A percentile compares a stretch with the other conserved stretches of the same genome.
Conservation (phyloP, 2,797 vertebrate genomes). For the Neopelma chrysocephalum region DNA sequence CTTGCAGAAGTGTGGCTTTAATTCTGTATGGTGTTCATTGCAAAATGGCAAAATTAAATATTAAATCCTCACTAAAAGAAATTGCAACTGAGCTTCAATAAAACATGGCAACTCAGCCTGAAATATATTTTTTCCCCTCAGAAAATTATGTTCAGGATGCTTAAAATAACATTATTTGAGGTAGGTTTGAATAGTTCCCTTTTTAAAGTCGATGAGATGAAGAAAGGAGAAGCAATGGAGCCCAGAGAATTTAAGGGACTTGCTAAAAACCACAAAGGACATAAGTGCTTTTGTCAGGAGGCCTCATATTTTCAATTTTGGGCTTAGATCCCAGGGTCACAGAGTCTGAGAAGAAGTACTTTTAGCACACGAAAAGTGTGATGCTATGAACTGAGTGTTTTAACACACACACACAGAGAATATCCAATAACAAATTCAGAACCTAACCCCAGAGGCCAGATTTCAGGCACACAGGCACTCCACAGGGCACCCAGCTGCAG, state of each 20-base stretch:
- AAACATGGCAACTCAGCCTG: background rate
- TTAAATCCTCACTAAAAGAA: background rate
- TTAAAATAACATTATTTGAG: constrained; percentile 27
- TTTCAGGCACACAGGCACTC: background rate
- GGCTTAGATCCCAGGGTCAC: background rate
- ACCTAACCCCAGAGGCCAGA: background rate
- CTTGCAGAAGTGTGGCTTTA: background rate
- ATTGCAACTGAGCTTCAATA: background rate
- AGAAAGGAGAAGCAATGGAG: background rate
- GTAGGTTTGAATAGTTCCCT: background rate
- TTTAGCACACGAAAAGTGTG: background rate
- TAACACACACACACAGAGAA: background rate
- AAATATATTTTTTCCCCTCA: background rate
- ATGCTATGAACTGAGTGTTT: background rate
- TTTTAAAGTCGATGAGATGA: background rate
- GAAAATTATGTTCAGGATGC: constrained; percentile 10
- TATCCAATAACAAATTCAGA: background rate
- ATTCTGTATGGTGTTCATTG: background rate
- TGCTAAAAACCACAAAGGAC: background rate
- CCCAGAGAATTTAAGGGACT: background rate
- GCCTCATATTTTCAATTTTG: background rate
- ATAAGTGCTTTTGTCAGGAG: background rate
- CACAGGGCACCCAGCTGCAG: background rate
- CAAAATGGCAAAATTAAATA: constrained; percentile 37
- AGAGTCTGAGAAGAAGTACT: background rate